A percentile compares a stretch with the other conserved stretches of the same genome.
These are phyloP conservation scores for Chiroxiphia lanceolata DNA, from an alignment of 2,797 vertebrate genomes.

Conservation along the genomic window DNA sequence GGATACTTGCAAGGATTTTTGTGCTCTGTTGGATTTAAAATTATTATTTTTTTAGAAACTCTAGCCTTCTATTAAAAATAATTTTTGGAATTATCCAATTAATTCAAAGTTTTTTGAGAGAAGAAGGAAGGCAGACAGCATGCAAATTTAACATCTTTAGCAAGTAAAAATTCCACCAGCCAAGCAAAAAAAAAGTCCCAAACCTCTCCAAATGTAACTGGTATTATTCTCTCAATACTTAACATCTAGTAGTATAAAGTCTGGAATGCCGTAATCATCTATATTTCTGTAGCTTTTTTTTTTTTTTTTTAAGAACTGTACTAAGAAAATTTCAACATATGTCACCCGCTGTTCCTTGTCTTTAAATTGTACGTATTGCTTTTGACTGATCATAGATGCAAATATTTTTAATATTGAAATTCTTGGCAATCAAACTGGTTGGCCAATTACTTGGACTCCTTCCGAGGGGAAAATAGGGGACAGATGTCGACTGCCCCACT, in stretches of 20 bases:
- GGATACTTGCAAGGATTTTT: not conserved
- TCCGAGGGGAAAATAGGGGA: not conserved
- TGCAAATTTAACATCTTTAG: not conserved
- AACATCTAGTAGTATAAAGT: not conserved
- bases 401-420: conserved; percentile 19
- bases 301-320: not conserved
- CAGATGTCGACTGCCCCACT: conserved; percentile 11
- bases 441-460: not conserved
- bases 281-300: not conserved
- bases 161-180: not conserved
- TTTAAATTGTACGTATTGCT: not conserved
- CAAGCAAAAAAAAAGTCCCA: not conserved
- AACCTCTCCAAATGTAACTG: not conserved
- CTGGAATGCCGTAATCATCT: not conserved
- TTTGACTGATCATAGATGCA: conserved; percentile 1
- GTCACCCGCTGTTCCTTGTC: conserved; percentile 1
- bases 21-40: not conserved
- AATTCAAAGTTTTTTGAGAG: not conserved
- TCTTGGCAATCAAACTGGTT: not conserved
- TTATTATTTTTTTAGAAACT: not conserved
- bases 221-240: not conserved
- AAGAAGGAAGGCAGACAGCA: not conserved
- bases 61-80: not conserved
- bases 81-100: not conserved
- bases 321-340: not conserved